phyloP scores from a whole-genome alignment of 2,113 vertebrate genomes.

The Telmatochromis brachygnathus region DNA sequence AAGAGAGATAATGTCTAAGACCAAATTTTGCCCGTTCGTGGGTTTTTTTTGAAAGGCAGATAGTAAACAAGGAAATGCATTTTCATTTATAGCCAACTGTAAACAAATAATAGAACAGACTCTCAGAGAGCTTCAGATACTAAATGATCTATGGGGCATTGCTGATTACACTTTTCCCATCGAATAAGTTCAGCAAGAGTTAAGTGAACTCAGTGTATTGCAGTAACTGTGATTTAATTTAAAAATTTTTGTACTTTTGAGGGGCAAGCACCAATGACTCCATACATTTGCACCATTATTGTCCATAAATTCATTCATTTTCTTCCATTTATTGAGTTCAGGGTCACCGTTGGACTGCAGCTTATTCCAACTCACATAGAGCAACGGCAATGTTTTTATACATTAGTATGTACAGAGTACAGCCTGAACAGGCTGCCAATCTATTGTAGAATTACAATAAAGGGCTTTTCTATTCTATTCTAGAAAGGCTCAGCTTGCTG shows the following conservation, averaged over 20 bases:
- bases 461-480: neutral
- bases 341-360: neutral
- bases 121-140: neutral
- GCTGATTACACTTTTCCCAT: neutral
- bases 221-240: neutral
- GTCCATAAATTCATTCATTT: neutral
- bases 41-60: neutral
- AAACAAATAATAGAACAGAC: neutral
- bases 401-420: neutral
- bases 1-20: neutral
- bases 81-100: neutral
- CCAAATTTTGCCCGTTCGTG: neutral
- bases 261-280: neutral
- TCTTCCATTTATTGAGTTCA: neutral
- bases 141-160: neutral
- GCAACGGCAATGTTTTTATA: rapidly evolving
- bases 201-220: neutral
- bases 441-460: neutral
- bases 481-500: neutral
- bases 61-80: neutral
- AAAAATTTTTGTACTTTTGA: rapidly evolving
- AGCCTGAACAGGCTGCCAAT: neutral
- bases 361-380: neutral
- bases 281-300: neutral
- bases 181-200: neutral